A percentile compares a stretch with the other conserved stretches of the same genome.
Conservation (phyloP, 2,113 vertebrate genomes). For the Antennarius striatus region DNA sequence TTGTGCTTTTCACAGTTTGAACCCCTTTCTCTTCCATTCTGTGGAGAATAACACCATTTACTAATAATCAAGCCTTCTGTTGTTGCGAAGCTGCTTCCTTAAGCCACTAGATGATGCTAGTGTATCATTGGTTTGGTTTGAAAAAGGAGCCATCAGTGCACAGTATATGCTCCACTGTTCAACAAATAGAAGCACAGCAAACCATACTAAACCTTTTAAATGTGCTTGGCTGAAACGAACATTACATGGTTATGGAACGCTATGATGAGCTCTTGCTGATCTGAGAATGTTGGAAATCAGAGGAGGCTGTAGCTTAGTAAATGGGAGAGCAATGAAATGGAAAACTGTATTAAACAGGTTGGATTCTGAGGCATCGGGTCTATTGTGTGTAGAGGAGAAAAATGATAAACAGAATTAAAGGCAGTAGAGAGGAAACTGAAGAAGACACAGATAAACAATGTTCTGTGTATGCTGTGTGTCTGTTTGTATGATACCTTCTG, state of each 20-base stretch:
- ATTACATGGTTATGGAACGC: slow-evolving; percentile 56
- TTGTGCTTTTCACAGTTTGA: slow-evolving; percentile 7
- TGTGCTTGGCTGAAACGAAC: slow-evolving; percentile 52
- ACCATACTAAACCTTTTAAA: slow-evolving; percentile 64
- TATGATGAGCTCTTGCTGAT: slow-evolving; percentile 57
- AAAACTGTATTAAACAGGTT: slow-evolving; percentile 43
- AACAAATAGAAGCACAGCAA: slow-evolving; percentile 58
- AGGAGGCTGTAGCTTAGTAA: slow-evolving; percentile 51
- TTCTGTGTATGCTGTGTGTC: slow-evolving; percentile 16
- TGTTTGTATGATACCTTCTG: slow-evolving; percentile 17
- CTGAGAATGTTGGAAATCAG: slow-evolving; percentile 43
- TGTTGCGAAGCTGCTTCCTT: neutral
- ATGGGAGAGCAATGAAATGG: slow-evolving; percentile 52
- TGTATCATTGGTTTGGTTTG: slow-evolving; percentile 15
- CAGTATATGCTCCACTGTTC: slow-evolving; percentile 31
- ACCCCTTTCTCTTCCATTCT: slow-evolving; percentile 19
- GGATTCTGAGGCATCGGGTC: slow-evolving; percentile 16
- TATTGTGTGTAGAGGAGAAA: slow-evolving; percentile 27
- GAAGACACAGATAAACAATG: slow-evolving; percentile 48
- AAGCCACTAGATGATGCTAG: slow-evolving; percentile 68
- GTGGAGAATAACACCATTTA: slow-evolving; percentile 6
- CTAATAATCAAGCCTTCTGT: neutral
- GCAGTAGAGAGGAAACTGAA: slow-evolving; percentile 35
- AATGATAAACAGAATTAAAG: slow-evolving; percentile 59
- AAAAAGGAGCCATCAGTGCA: neutral